phyloP scores from a whole-genome alignment of 1,140 invertebrate species.

The Conus ventricosus region DNA sequence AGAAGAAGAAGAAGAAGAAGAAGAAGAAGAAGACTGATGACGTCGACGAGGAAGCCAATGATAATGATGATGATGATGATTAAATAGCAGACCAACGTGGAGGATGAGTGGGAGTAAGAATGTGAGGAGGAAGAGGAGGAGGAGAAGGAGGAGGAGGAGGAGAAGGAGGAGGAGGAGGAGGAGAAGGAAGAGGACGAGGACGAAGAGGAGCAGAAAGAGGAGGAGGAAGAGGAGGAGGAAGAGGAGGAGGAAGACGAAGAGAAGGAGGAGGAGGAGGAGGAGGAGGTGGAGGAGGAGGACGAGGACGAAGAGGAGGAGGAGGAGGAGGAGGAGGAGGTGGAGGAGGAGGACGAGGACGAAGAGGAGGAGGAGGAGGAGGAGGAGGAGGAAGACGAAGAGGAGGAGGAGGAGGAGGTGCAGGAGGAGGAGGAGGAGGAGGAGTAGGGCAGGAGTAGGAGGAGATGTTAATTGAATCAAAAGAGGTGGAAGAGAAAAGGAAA shows the following conservation, averaged over 20 bases:
- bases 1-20: not conserved
- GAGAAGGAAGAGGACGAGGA: not conserved
- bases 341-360: not conserved
- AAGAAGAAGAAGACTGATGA: too few relatives aligned
- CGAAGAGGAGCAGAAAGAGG: not conserved
- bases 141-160: not conserved
- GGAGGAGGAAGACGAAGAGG: not conserved
- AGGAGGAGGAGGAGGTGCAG: not conserved
- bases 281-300: not conserved
- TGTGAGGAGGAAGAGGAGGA: not conserved
- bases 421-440: not conserved
- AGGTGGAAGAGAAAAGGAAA: not conserved
- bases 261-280: not conserved
- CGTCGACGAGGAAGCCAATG: too few relatives aligned
- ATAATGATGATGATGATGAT: too few relatives aligned
- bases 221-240: not conserved
- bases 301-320: not conserved
- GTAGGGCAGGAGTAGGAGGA: not conserved
- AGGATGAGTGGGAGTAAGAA: not conserved
- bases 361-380: not conserved
- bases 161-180: not conserved
- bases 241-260: not conserved
- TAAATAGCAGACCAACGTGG: too few relatives aligned
- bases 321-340: not conserved
- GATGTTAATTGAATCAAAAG: not conserved